Evolutionary conservation across 2,888 invertebrate species (phyloP).

Genomic region (Agonopterix arenella): DNA sequence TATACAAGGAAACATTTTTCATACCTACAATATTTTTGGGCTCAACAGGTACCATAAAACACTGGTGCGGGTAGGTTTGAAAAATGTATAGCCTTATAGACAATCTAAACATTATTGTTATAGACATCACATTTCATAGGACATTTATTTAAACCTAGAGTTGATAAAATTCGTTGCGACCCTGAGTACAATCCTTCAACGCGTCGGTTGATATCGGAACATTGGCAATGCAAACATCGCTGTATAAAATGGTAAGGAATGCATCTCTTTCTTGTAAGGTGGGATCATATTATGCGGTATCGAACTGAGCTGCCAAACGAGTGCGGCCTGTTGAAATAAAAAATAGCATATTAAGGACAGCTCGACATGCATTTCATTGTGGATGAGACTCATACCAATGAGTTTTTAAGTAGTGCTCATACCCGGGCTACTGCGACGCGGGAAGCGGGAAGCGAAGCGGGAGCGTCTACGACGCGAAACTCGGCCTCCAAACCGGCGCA

Average conservation of each 20-base stretch:
- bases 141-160: constrained; percentile 57
- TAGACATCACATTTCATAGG: constrained; percentile 72
- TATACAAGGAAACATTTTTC: constrained; percentile 19
- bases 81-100: constrained; percentile 1
- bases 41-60: too few relatives aligned
- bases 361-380: too few relatives aligned
- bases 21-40: constrained; percentile 22
- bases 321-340: constrained; percentile 51
- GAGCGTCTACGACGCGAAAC: too few relatives aligned
- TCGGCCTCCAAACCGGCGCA: too few relatives aligned
- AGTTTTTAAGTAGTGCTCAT: too few relatives aligned
- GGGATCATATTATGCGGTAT: constrained; percentile 48
- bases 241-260: constrained; percentile 42
- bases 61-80: background rate
- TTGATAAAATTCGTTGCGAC: constrained; percentile 70
- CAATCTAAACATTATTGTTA: constrained; percentile 73
- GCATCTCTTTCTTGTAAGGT: constrained; percentile 34
- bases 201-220: constrained; percentile 37
- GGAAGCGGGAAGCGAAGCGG: too few relatives aligned
- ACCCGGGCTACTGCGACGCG: too few relatives aligned
- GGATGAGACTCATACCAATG: too few relatives aligned
- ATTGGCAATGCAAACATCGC: constrained; percentile 22
- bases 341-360: background rate
- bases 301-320: constrained; percentile 67
- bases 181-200: constrained; percentile 43